Base-by-base conservation (phyloP, 2,888 invertebrate genomes). In the Molorchus minor region DNA sequence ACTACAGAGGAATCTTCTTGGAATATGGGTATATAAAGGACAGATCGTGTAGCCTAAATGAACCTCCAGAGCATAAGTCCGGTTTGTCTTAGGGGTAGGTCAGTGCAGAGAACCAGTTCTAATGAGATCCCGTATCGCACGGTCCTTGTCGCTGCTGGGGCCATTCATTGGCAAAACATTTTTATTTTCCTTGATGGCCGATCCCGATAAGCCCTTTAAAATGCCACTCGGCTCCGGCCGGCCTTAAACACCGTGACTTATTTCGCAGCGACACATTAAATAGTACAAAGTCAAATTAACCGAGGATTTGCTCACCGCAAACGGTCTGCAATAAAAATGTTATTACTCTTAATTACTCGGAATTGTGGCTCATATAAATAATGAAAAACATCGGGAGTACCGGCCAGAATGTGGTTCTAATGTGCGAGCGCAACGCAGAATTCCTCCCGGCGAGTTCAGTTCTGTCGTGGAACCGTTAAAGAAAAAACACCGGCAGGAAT, bases 291-390 rank as follows among this genome's bases (percentile, higher is more conserved):
- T 65, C 67, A 68, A 71, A 71, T 71, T 72, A 72, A 62, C 51
- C 21, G 55, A 61, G 53, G 68, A 69, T 68, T 69, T 69, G 66
- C 62, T 64, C 64, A 58, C 62, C 62, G 65, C 67, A 72, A 75
- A 74, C 65, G 72, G 68, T 62, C 62, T 66, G 65, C 68, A 67
- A 75, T 76, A 75, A 75, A 75, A 76, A 74, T 75, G 73, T 75
- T 76, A 76, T 76, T 73, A 67, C 76, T 71, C 73, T 74, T 76
- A 75, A 76, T 76, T 76, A 74, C 74, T 67, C 66, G 62, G 73
- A 76, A 75, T 65, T 70, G 68, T 64, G 64, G 61, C 70, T 69
- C 60, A 70, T 71, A 73, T 74, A 74, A 73, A 74, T 73, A 72
- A 72, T 69, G 71, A 72, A 72, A 69, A 70, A 70, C 67, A 64